A percentile compares a stretch with the other conserved stretches of the same genome.
Evolutionary conservation across 2,888 invertebrate genomes (phyloP).

Genomic region (Luperina nickerlii): DNA sequence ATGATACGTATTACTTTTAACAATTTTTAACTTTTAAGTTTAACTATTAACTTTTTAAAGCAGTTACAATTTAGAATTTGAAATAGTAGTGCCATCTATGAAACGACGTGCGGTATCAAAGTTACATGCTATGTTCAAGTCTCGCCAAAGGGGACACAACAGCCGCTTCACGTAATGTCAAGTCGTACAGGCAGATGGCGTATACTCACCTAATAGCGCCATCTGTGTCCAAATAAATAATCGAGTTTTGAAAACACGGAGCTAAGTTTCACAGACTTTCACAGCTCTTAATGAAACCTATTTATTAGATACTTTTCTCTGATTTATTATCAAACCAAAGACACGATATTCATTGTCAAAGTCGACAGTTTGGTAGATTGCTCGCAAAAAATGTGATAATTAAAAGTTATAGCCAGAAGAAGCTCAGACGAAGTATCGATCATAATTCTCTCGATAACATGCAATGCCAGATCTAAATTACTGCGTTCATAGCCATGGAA

Average conservation of each 20-base stretch:
- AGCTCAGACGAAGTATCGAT: conserved; percentile 42
- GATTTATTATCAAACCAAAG: conserved; percentile 30
- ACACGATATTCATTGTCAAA: conserved; percentile 33
- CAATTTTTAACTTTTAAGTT: too few species aligned
- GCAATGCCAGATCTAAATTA: conserved; percentile 69
- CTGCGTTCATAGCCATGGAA: conserved; percentile 77
- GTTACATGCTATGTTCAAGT: not conserved
- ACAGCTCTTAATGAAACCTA: conserved; percentile 6
- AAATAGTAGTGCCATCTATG: conserved; percentile 15
- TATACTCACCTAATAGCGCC: not conserved
- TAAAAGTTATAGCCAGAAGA: conserved; percentile 15
- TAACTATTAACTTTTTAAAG: not conserved
- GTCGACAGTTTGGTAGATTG: conserved; percentile 27
- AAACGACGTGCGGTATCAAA: not conserved
- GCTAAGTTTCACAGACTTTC: conserved; percentile 11
- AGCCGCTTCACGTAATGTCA: not conserved
- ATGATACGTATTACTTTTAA: too few species aligned
- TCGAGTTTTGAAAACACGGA: not conserved
- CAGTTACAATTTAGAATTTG: not conserved
- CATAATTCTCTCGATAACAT: conserved; percentile 58
- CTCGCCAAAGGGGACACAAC: not conserved
- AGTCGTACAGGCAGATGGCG: conserved; percentile 35
- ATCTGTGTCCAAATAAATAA: conserved; percentile 28
- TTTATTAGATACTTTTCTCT: not conserved
- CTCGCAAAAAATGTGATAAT: conserved; percentile 54